These are phyloP conservation scores for Podocnemis expansa DNA, from an alignment of 2,113 vertebrate species.

Conservation along the genomic window DNA sequence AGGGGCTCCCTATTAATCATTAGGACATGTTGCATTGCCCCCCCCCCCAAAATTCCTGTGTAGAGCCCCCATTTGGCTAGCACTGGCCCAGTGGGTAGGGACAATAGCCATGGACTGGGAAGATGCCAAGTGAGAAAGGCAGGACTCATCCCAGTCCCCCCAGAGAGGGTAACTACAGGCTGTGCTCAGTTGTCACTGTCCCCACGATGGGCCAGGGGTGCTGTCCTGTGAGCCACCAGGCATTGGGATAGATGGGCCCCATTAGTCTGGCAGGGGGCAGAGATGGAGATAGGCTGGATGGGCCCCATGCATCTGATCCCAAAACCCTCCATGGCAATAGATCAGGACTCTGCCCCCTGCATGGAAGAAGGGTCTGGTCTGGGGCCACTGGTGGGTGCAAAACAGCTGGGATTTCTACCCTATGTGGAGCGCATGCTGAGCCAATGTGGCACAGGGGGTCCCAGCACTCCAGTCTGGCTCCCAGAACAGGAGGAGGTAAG, in stretches of 20 bases:
- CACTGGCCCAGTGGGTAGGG: neutral
- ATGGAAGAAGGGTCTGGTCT: neutral
- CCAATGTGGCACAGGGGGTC: neutral
- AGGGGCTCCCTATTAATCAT: no score
- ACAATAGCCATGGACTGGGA: neutral
- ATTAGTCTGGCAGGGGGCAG: neutral
- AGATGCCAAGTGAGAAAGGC: neutral
- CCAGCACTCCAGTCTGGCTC: neutral
- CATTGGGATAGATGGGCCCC: neutral
- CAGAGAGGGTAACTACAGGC: neutral
- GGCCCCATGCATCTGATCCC: neutral
- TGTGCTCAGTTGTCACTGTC: neutral
- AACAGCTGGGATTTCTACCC: neutral
- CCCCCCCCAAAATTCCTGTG: no score
- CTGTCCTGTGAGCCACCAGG: neutral
- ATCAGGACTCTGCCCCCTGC: neutral
- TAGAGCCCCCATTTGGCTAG: no score
- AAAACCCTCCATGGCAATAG: neutral
- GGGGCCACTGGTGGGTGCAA: neutral
- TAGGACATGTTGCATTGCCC: no score
- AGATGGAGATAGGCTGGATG: neutral
- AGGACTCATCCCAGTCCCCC: neutral
- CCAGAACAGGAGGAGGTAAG: neutral
- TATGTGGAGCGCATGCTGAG: neutral
- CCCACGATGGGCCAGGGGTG: neutral